These are phyloP conservation scores for Tapera naevia DNA, from an alignment of 2,797 vertebrate genomes.

Conservation along the genomic window DNA sequence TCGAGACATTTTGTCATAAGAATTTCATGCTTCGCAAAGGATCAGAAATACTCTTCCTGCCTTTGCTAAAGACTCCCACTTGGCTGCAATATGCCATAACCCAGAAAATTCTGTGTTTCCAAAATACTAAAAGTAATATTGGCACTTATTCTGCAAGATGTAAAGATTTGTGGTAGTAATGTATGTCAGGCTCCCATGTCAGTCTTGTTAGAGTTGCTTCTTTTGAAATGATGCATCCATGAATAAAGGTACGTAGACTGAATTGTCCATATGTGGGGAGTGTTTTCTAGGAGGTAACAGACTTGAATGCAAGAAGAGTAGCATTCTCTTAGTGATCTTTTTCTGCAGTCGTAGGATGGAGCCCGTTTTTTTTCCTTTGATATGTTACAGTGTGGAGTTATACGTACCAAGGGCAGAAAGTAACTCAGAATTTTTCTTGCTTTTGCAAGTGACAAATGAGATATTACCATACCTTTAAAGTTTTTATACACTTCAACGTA, in stretches of 20 bases:
- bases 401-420: background rate
- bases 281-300: background rate
- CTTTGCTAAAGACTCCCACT: background rate
- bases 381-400: background rate
- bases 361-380: background rate
- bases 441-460: background rate
- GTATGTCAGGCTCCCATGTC: background rate
- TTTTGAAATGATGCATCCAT: fast-evolving
- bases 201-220: background rate
- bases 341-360: background rate
- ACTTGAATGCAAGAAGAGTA: background rate
- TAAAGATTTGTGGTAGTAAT: background rate
- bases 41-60: background rate
- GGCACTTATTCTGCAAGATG: background rate
- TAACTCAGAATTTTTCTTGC: background rate
- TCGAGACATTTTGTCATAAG: background rate
- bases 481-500: background rate
- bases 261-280: background rate
- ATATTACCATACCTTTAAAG: background rate
- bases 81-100: background rate
- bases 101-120: background rate
- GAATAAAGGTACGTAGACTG: background rate
- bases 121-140: background rate
- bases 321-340: background rate
- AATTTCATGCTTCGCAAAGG: background rate